Conservation (phyloP, 2,797 vertebrate species). For the Anableps anableps region DNA sequence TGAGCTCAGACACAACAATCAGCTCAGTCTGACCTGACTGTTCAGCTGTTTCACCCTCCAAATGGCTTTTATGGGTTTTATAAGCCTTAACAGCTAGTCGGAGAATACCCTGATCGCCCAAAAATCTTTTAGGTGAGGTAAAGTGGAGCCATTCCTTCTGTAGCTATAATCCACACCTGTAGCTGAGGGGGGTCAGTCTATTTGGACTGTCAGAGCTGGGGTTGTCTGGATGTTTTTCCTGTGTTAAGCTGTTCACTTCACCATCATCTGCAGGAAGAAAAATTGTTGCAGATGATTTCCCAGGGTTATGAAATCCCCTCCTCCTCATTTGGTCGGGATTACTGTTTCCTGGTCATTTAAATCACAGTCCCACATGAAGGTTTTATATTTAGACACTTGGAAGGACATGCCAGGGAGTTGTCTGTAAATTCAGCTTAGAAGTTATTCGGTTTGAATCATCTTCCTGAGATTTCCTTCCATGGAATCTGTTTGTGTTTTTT, state of each 20-base stretch:
- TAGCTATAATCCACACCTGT: background rate
- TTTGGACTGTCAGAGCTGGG: background rate
- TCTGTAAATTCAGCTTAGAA: conserved; percentile 8
- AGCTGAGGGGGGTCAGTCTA: background rate
- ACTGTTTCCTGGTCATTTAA: conserved; percentile 19
- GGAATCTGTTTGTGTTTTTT: background rate
- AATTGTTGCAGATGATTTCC: background rate
- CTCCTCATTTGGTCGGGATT: conserved; percentile 4
- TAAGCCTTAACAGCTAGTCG: background rate
- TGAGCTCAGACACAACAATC: background rate
- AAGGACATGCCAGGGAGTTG: conserved; percentile 5
- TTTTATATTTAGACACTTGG: conserved; percentile 15
- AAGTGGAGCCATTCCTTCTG: background rate
- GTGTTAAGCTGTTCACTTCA: background rate
- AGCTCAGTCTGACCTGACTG: conserved; percentile 2
- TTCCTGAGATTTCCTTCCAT: background rate
- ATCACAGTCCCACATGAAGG: conserved; percentile 1
- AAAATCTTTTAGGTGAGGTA: background rate
- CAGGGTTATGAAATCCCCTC: background rate
- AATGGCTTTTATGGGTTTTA: background rate
- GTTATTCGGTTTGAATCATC: background rate
- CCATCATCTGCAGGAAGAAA: background rate
- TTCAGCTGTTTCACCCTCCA: conserved; percentile 4
- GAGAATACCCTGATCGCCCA: background rate
- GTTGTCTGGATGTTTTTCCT: background rate